Conservation (phyloP, 2,888 invertebrate species). For the Noctua fimbriata region DNA sequence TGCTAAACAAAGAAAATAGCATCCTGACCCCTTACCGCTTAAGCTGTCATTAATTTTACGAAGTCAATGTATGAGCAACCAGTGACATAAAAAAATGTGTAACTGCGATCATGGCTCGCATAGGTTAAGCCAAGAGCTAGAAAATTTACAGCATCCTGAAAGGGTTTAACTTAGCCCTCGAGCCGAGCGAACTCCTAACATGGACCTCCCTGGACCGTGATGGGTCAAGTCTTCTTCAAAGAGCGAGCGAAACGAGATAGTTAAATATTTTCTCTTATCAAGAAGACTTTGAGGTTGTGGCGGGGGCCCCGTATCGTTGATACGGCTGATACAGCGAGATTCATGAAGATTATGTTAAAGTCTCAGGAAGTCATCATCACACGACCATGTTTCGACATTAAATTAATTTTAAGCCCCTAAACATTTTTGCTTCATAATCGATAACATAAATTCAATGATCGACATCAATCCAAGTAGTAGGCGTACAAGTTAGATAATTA, state of each 20-base stretch:
- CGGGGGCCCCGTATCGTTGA: background rate
- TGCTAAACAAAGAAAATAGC: background rate
- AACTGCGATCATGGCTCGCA: background rate
- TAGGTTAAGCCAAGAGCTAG: background rate
- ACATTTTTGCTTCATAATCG: background rate
- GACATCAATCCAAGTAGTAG: conserved; percentile 26
- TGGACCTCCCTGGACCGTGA: background rate
- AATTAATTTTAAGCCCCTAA: conserved; percentile 2
- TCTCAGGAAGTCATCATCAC: conserved; percentile 1
- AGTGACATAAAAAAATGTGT: too few relatives aligned
- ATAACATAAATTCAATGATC: conserved; percentile 12
- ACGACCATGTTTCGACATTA: background rate
- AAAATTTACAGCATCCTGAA: background rate
- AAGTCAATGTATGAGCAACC: background rate
- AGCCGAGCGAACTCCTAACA: background rate
- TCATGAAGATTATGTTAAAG: conserved; percentile 2
- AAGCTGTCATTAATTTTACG: background rate
- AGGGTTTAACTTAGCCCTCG: background rate
- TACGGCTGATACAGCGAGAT: background rate
- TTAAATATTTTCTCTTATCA: background rate
- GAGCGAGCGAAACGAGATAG: background rate
- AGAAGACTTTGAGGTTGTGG: background rate
- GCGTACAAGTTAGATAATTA: conserved; percentile 24
- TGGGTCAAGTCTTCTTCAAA: background rate
- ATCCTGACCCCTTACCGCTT: too few relatives aligned